Evolutionary conservation across 1,140 invertebrate species (phyloP), one percentile per base, ranked within the genome.

Genomic region (Frieseomelitta varia): DNA sequence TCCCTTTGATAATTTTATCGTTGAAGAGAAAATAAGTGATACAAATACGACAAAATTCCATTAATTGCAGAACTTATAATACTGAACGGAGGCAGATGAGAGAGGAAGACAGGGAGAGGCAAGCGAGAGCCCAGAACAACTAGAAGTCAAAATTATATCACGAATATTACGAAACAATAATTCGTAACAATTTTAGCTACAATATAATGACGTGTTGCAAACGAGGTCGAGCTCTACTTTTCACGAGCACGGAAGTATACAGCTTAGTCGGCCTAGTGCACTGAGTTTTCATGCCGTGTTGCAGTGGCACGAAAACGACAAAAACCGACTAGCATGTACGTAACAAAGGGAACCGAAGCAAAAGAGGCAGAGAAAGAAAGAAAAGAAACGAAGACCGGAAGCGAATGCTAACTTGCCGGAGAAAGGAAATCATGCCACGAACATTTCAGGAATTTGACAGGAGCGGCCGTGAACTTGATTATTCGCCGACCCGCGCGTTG

Each of bases 211-310:
- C 53, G 39, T 6, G 15, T 51, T 55, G 71, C 55, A 56, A 85
- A 85, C 58, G 83, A 74, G 83, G 83, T 81, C 83, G 83, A 85
- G 83, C 27, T 85, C 83, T 74, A 85, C 78, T 85, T 85, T 85
- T 68, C 71, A 34, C 53, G 30, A 55, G 53, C 51, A 68, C 83
- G 77, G 77, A 63, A 84, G 56, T 47, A 21, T 78, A 69, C 63
- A 69, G 74, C 30, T 68, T 67, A 56, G n/a, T 58, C 34, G 19
- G 53, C 63, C 72, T 68, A n/a, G 34, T 68, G 34, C 63, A 69
- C 24, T 67, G 69, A 78, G 55, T 79, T 79, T 84, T 84, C 77
- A 56, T 83, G 55, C 11, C 47, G 51, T 24, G 21, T 74, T 74
- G 47, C 47, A 55, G 4, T 19, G 47, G 17, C 47, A 75, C 39